These are phyloP conservation scores for Brachypteracias leptosomus DNA, from an alignment of 2,113 vertebrate genomes.

Conservation along the genomic window DNA sequence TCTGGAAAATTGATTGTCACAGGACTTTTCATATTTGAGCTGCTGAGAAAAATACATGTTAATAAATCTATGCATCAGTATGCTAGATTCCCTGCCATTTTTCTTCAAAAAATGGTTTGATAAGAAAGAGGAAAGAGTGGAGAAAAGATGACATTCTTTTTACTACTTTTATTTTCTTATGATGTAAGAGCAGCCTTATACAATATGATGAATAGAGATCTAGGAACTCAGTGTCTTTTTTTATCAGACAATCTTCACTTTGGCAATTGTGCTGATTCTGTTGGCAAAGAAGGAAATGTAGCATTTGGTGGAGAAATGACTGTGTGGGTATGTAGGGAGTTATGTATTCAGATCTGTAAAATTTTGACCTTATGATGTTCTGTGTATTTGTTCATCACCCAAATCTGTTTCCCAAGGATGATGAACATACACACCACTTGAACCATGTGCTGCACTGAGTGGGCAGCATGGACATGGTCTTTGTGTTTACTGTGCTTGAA, in stretches of 20 bases:
- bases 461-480: neutral
- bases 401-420: neutral
- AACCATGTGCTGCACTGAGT: neutral
- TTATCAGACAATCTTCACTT: neutral
- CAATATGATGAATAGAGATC: neutral
- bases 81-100: neutral
- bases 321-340: neutral
- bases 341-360: neutral
- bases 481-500: neutral
- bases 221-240: neutral
- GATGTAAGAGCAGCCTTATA: neutral
- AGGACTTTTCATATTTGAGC: neutral
- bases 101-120: neutral
- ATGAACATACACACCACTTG: neutral
- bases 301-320: slow-evolving; percentile 13
- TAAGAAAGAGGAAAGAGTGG: neutral
- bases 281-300: neutral
- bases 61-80: neutral
- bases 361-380: neutral
- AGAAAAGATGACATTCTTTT: neutral
- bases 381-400: neutral
- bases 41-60: neutral
- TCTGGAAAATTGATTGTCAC: neutral
- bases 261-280: neutral
- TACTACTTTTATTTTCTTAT: neutral